Evolutionary conservation across 2,113 vertebrate species (phyloP).

Genomic region (Corythaixoides concolor): DNA sequence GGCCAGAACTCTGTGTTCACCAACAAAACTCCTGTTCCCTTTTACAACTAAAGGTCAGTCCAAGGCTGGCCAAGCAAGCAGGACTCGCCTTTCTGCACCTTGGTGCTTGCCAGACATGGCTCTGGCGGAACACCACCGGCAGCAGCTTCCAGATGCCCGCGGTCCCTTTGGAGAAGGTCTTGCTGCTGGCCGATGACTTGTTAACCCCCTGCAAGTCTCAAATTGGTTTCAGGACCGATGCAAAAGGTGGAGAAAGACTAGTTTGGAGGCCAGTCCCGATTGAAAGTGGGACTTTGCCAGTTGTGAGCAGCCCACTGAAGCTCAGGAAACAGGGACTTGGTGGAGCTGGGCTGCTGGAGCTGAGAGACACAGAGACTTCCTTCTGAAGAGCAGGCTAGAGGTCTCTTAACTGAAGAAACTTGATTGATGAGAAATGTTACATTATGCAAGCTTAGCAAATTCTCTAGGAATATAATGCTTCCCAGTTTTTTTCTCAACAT

Average conservation of each 20-base stretch:
- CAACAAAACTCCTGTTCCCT: conserved; percentile 6
- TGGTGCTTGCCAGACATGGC: neutral
- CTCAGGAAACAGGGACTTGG: neutral
- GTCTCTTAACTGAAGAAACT: neutral
- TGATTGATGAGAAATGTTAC: neutral
- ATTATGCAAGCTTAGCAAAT: conserved; percentile 32
- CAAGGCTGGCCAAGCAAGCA: conserved; percentile 47
- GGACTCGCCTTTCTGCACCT: neutral
- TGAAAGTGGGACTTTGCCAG: neutral
- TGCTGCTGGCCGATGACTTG: neutral
- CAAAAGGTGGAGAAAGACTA: neutral
- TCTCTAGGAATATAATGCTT: conserved; percentile 39
- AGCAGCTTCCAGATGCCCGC: neutral
- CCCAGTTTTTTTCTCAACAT: neutral
- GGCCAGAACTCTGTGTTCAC: conserved; percentile 53
- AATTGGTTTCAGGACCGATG: neutral
- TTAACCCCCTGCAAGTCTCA: neutral
- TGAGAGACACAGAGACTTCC: neutral
- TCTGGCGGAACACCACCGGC: neutral
- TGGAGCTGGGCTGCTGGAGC: neutral
- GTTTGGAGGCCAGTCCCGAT: neutral
- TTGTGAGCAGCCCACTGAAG: neutral
- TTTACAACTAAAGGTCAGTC: conserved; percentile 33
- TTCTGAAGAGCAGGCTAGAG: neutral
- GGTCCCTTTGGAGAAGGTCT: neutral